Percentiles rank a stretch among this genome's conserved stretches.
phyloP scores from a whole-genome alignment of 2,113 vertebrate species.

The Coregonus clupeaformis region DNA sequence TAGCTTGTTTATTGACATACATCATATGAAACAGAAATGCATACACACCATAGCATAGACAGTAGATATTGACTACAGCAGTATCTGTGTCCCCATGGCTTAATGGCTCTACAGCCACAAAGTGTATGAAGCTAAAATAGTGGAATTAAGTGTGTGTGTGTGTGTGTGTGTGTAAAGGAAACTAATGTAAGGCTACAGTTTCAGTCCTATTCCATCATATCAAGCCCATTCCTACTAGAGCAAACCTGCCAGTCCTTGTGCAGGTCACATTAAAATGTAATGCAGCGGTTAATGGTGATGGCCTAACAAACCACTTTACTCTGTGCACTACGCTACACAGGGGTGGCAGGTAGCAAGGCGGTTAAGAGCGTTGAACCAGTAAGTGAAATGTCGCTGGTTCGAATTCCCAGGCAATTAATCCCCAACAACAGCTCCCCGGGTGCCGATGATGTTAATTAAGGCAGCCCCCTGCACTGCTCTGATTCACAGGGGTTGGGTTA shows the following conservation, averaged over 20 bases:
- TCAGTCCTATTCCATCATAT: background rate
- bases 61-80: background rate
- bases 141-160: constrained; percentile 43
- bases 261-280: background rate
- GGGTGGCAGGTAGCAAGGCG: too few species aligned
- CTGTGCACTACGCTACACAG: too few species aligned
- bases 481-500: too few species aligned
- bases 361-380: too few species aligned
- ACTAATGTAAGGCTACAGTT: constrained; percentile 7
- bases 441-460: too few species aligned
- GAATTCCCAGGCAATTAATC: too few species aligned
- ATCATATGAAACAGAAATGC: background rate
- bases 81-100: constrained; percentile 18
- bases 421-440: too few species aligned
- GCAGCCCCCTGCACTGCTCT: too few species aligned
- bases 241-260: background rate
- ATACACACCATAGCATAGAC: background rate
- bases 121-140: constrained; percentile 46
- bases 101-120: constrained; percentile 11
- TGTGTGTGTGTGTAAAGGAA: constrained; percentile 5
- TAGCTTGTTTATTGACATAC: background rate
- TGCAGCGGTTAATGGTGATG: background rate
- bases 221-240: background rate
- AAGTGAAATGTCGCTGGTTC: too few species aligned
- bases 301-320: background rate